Percentiles rank a stretch among this genome's conserved stretches.
These are phyloP conservation scores for Cuculus canorus DNA, from an alignment of 2,797 vertebrate species.

Conservation along the genomic window DNA sequence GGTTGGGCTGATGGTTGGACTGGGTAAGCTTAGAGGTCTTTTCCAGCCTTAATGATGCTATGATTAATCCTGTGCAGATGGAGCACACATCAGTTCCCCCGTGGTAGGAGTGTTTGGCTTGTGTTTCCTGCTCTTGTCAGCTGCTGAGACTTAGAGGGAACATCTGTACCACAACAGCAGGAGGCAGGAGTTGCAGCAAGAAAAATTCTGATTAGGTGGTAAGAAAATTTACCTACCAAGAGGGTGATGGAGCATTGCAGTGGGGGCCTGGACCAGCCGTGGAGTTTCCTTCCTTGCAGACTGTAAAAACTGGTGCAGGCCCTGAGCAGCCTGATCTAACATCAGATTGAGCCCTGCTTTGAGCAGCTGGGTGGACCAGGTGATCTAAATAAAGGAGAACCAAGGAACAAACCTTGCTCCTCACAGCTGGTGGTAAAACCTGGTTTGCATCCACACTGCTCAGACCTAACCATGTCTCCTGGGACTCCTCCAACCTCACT, in stretches of 20 bases:
- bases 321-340: background rate
- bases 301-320: background rate
- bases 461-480: background rate
- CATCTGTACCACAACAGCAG: background rate
- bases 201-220: background rate
- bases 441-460: background rate
- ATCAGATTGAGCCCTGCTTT: background rate
- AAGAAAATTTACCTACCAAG: background rate
- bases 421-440: background rate
- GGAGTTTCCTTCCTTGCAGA: background rate
- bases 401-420: background rate
- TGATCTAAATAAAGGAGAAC: background rate
- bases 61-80: rapidly evolving
- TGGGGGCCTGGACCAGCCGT: rapidly evolving
- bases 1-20: too few relatives aligned
- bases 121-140: background rate
- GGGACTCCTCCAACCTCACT: rapidly evolving
- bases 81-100: background rate
- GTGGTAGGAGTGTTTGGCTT: background rate
- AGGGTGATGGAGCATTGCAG: background rate
- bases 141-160: background rate
- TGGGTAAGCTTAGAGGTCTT: too few relatives aligned
- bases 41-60: too few relatives aligned
- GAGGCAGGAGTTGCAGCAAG: background rate
- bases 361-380: background rate